Conservation (phyloP, 2,113 vertebrate genomes). For the Pterocles orientalis region DNA sequence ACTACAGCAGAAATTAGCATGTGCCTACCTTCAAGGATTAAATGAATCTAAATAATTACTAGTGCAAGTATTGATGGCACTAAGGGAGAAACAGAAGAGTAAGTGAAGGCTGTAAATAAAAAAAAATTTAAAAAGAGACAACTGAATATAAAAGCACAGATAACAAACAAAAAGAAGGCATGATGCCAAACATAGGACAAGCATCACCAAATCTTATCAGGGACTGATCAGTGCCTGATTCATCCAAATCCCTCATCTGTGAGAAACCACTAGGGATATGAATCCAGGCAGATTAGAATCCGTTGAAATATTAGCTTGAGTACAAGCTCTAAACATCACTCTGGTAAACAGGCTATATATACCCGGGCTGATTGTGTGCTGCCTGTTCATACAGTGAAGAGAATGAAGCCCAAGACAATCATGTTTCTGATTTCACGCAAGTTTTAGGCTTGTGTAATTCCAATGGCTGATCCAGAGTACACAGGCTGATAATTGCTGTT, state of each 20-base stretch:
- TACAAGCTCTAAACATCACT: not conserved
- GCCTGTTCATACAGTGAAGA: not conserved
- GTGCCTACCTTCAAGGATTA: not conserved
- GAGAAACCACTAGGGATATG: not conserved
- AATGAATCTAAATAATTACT: not conserved
- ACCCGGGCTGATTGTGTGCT: not conserved
- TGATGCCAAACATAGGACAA: not conserved
- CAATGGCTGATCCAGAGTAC: not conserved
- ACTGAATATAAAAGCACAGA: not conserved
- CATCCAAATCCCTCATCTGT: constrained; percentile 22
- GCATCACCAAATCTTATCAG: not conserved
- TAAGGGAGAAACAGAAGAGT: not conserved
- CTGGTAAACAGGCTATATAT: not conserved
- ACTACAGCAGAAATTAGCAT: not conserved
- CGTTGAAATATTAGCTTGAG: constrained; percentile 22
- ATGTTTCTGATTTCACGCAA: constrained; percentile 39
- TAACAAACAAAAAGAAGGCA: not conserved
- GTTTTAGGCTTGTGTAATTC: constrained; percentile 22
- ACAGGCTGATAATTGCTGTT: not conserved
- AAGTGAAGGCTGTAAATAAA: not conserved
- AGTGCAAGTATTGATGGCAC: not conserved
- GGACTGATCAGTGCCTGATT: not conserved
- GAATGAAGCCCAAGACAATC: not conserved
- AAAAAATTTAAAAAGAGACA: not conserved
- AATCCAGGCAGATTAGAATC: constrained; percentile 15